phyloP scores from a whole-genome alignment of 64 coral and sea anemone genomes.

The Actinia tenebrosa region DNA sequence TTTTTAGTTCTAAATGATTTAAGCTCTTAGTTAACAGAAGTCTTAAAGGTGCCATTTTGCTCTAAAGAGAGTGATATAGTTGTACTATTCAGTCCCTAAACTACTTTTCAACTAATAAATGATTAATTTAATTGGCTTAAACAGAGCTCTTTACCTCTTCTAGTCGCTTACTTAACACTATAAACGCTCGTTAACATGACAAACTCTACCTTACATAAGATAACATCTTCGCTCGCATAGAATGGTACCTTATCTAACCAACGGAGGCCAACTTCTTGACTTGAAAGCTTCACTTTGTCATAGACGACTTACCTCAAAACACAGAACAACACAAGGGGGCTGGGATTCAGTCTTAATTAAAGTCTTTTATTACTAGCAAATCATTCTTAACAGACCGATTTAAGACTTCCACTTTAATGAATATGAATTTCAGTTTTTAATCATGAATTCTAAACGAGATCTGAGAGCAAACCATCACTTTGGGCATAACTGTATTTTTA shows the following conservation, averaged over 20 bases:
- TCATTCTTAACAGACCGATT: neutral
- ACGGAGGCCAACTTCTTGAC: neutral
- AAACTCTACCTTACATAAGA: neutral
- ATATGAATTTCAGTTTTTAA: neutral
- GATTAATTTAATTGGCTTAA: conserved; percentile 19
- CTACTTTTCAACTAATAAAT: conserved; percentile 22
- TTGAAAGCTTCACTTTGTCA: conserved; percentile 11
- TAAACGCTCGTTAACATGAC: conserved; percentile 23
- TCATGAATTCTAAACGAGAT: neutral
- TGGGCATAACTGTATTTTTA: neutral
- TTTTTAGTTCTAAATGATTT: conserved; percentile 8
- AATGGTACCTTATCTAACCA: conserved; percentile 16
- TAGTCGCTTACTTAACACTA: conserved; percentile 11
- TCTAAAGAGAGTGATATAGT: neutral
- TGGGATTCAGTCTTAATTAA: neutral
- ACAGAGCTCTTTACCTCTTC: conserved; percentile 10
- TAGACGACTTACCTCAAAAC: neutral
- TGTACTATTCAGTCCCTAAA: neutral
- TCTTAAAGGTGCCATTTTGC: neutral
- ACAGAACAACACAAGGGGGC: neutral
- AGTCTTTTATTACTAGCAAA: neutral
- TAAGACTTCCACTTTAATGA: neutral
- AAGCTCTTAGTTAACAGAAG: conserved; percentile 2
- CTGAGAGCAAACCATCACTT: neutral
- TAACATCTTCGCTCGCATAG: neutral